These are phyloP conservation scores for Lacanobia wlatinum DNA, from an alignment of 2,888 invertebrate species.

Conservation along the genomic window DNA sequence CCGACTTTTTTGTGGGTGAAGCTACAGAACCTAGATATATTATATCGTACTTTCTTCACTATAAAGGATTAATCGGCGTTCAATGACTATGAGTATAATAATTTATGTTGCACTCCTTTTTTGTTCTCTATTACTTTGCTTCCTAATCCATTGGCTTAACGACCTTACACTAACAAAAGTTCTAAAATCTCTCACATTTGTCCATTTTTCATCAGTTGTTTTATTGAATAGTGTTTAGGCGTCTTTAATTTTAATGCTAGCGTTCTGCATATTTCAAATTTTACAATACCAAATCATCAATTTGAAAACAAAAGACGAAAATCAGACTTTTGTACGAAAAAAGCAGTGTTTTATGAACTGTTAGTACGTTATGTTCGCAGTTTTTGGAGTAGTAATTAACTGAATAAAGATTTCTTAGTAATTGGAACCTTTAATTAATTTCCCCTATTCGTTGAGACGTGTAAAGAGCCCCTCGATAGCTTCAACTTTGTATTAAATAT, in stretches of 20 bases:
- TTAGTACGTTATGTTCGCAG: neutral
- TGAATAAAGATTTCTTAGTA: neutral
- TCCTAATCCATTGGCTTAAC: neutral
- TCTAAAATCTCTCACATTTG: neutral
- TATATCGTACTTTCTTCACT: no score
- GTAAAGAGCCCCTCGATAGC: neutral
- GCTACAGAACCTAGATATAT: no score
- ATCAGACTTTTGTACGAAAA: neutral
- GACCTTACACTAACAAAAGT: neutral
- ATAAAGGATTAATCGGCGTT: neutral
- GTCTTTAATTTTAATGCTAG: neutral
- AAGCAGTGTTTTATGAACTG: neutral
- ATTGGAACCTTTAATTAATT: constrained; percentile 18
- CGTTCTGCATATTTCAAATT: no score
- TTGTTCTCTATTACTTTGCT: neutral
- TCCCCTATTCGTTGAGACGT: constrained; percentile 4
- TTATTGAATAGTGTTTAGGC: neutral
- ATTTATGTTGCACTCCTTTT: neutral
- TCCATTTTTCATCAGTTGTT: neutral
- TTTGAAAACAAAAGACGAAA: constrained; percentile 12
- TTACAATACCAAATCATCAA: neutral
- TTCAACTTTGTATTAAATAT: neutral
- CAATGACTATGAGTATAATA: neutral
- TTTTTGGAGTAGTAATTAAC: neutral
- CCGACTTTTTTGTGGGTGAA: no score